Evolutionary conservation across 2,797 vertebrate species (phyloP).

Genomic region (Loris lydekkerianus): DNA sequence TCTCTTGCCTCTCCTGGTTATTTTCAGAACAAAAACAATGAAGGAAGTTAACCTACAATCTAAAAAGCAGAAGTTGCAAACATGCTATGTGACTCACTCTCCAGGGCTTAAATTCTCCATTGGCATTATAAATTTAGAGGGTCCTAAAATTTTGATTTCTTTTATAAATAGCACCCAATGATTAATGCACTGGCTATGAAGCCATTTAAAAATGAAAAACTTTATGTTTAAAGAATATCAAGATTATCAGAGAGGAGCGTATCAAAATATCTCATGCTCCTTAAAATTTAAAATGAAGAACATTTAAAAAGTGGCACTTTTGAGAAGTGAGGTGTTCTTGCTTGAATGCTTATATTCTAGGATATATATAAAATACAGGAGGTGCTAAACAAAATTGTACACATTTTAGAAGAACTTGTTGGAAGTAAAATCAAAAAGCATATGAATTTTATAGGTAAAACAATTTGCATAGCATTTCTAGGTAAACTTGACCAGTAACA

Average conservation of each 20-base stretch:
- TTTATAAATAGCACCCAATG: not conserved
- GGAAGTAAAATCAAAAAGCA: no score
- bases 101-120: not conserved
- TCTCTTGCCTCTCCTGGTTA: not conserved
- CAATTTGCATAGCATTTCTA: no score
- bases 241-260: not conserved
- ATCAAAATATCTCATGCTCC: not conserved
- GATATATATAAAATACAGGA: not conserved
- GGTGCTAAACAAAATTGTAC: no score
- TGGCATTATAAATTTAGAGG: not conserved
- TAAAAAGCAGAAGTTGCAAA: not conserved
- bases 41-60: not conserved
- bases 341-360: not conserved
- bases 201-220: not conserved
- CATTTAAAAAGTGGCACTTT: not conserved
- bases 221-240: not conserved
- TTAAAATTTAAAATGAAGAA: not conserved
- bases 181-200: not conserved
- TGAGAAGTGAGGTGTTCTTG: not conserved
- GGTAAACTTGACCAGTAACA: no score
- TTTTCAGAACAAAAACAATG: not conserved
- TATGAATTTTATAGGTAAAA: no score
- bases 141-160: not conserved
- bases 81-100: not conserved
- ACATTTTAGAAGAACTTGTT: no score